These are phyloP conservation scores for Lamprologus callipterus DNA, from an alignment of 2,113 vertebrate genomes.

Conservation along the genomic window DNA sequence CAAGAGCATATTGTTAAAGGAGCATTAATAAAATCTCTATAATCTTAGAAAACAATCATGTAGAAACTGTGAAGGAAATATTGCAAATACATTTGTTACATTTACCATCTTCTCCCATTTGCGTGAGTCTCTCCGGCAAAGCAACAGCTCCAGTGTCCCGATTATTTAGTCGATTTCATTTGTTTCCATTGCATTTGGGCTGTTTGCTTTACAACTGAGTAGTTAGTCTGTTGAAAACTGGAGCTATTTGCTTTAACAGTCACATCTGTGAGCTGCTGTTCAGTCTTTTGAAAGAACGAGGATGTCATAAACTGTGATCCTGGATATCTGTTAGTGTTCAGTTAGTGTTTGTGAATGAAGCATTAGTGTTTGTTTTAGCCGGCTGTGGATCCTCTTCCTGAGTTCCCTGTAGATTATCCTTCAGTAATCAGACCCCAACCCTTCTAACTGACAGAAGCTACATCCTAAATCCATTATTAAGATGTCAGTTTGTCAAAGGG, in stretches of 20 bases:
- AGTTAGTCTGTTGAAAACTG: not conserved
- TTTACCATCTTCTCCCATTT: not conserved
- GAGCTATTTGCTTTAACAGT: not conserved
- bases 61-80: not conserved
- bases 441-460: conserved; percentile 30
- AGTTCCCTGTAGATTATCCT: conserved; percentile 4
- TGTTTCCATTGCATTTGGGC: not conserved
- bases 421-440: conserved; percentile 25
- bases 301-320: not conserved
- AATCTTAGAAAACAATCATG: not conserved
- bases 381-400: not conserved
- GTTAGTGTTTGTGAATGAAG: not conserved
- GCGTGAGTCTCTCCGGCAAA: not conserved
- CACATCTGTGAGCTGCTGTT: not conserved
- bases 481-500: conserved; percentile 66
- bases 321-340: not conserved
- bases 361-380: not conserved
- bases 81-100: not conserved
- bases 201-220: not conserved
- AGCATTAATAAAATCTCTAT: not conserved
- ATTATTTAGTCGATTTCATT: not conserved
- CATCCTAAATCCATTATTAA: conserved; percentile 23
- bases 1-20: not conserved
- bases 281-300: not conserved
- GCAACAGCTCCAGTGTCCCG: not conserved